phyloP scores from a whole-genome alignment of 2,113 vertebrate genomes.

The Elachura formosa region DNA sequence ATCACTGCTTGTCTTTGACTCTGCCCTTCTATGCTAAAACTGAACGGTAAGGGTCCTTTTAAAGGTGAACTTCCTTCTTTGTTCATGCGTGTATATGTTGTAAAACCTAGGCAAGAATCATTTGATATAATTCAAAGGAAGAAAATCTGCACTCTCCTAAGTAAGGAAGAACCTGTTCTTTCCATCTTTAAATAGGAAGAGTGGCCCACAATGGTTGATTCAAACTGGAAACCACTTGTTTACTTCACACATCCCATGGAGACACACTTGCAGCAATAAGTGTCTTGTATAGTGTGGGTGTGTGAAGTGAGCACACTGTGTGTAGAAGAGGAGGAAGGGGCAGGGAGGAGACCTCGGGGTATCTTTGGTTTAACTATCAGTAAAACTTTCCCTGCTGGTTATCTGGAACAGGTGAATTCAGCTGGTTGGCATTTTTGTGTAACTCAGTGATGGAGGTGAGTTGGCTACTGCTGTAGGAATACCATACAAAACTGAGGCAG shows the following conservation, averaged over 20 bases:
- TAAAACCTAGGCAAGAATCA: neutral
- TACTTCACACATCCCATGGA: neutral
- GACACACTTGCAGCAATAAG: neutral
- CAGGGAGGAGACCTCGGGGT: neutral
- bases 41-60: neutral
- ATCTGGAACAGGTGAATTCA: neutral
- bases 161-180: neutral
- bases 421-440: neutral
- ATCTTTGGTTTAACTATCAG: neutral
- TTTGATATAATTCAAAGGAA: neutral
- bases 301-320: neutral
- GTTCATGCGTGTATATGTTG: accelerated
- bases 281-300: neutral
- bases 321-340: neutral
- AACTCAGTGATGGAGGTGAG: neutral
- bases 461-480: neutral
- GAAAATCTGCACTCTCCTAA: neutral
- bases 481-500: neutral
- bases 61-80: neutral
- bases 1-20: neutral
- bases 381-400: neutral
- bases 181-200: neutral
- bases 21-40: neutral
- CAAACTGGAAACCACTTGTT: neutral
- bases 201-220: neutral